phyloP scores from a whole-genome alignment of 1,140 invertebrate genomes.

The Cataglyphis hispanica region DNA sequence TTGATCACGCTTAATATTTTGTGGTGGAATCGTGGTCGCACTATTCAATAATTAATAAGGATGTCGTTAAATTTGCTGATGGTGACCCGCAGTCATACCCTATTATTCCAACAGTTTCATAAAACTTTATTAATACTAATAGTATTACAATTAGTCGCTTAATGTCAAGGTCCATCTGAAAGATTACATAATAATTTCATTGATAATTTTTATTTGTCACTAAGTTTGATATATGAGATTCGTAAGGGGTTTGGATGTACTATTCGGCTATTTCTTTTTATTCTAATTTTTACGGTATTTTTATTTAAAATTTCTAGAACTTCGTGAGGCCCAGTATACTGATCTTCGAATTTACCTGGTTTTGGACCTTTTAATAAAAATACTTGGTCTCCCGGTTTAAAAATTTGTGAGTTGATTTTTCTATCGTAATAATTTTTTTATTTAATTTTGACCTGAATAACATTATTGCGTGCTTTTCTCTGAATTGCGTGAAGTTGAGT shows the following conservation, averaged over 20 bases:
- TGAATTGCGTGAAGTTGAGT: background rate
- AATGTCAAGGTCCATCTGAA: background rate
- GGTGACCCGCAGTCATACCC: background rate
- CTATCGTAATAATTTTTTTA: conserved; percentile 65
- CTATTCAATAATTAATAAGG: background rate
- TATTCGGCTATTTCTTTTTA: background rate
- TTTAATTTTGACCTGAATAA: conserved; percentile 56
- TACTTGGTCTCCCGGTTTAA: conserved; percentile 3
- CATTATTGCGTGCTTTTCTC: conserved; percentile 18
- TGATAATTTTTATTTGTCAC: background rate
- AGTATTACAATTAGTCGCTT: background rate
- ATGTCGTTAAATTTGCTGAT: background rate
- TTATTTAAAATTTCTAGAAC: conserved; percentile 50
- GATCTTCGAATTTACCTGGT: conserved; percentile 23
- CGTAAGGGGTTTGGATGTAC: background rate
- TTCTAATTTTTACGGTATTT: conserved; percentile 38
- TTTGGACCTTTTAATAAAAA: conserved; percentile 36
- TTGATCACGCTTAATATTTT: background rate
- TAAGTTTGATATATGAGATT: background rate
- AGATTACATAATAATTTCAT: background rate
- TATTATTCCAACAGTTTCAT: background rate
- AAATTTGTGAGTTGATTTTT: conserved; percentile 27
- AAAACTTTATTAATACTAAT: background rate
- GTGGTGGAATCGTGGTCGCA: background rate
- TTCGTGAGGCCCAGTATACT: conserved; percentile 41